Conservation (phyloP, 1,140 invertebrate species). For the Pogonus chalceus region DNA sequence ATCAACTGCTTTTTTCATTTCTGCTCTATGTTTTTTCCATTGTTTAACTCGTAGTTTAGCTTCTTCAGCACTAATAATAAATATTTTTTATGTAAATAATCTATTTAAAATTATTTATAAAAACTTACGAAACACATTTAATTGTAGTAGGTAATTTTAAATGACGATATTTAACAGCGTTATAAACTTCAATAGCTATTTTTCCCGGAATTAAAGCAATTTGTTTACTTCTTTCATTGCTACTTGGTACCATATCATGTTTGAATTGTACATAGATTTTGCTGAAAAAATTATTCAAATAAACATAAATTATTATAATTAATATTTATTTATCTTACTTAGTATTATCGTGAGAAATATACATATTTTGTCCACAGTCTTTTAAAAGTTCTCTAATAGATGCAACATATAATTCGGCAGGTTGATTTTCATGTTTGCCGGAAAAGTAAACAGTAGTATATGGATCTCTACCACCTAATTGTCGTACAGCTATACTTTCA, state of each 20-base stretch:
- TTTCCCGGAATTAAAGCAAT: conserved; percentile 42
- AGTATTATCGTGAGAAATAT: conserved; percentile 52
- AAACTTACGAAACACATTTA: conserved; percentile 42
- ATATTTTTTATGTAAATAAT: neutral
- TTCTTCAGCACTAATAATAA: conserved; percentile 17
- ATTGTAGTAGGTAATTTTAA: conserved; percentile 40
- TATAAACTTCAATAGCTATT: conserved; percentile 62
- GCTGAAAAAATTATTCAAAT: conserved; percentile 20
- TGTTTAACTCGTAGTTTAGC: conserved; percentile 24
- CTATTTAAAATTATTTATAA: conserved; percentile 11
- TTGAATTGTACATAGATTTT: conserved; percentile 52
- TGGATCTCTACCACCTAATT: conserved; percentile 61
- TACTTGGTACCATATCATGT: conserved; percentile 22
- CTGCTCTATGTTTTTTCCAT: neutral
- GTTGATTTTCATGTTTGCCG: conserved; percentile 53
- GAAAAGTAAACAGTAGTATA: conserved; percentile 63
- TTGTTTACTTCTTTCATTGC: conserved; percentile 21
- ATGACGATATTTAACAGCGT: conserved; percentile 63
- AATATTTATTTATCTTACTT: conserved; percentile 29
- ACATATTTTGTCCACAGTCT: conserved; percentile 38
- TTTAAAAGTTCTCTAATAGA: conserved; percentile 45
- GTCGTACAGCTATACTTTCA: conserved; percentile 48
- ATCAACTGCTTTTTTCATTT: neutral
- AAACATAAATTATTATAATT: neutral
- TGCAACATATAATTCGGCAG: conserved; percentile 58